Evolutionary conservation across 37 sponge, comb jelly and placozoan genomes (phyloP), one percentile per base, ranked within the genome.

Genomic region (Oscarella lobularis): DNA sequence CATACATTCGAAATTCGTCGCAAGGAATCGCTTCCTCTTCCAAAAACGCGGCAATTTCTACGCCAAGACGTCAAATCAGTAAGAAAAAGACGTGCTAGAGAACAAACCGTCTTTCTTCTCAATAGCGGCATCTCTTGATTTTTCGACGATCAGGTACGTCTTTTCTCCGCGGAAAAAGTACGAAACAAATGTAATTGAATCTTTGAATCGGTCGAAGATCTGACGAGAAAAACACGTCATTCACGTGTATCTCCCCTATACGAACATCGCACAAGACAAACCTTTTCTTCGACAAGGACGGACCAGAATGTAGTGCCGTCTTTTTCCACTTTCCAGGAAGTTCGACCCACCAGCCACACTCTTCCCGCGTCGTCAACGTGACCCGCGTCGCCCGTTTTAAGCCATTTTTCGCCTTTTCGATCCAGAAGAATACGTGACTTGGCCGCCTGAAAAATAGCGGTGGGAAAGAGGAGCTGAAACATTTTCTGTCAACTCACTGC

Each of bases 351-450:
- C 31, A 92, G 39, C 92, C 92, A 92, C 36, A 92, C 72, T 37
- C 81, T 73, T n/a, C 92, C 92, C 4, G 82, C 79, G n/a, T 80
- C n/a, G 65, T 92, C 92, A 76, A 92, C 75, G 78, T 83, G 87
- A n/a, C 88, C 92, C 77, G 81, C 88, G 81, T 92, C 92, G 77
- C 86, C 92, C 5, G 74, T 82, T 39, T 82, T 75, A 37, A 92
- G 39, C 92, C 92, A 92, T 74, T 81, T 38, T 3, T 3, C 75
- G 4, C 83, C 88, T 72, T 82, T 73, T 14, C 31, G 6, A 35
- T 68, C 71, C 6, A 30, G 6, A 5, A 68, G 31, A 14, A 68
- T 29, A 4, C 71, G 6, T 14, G 6, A 29, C 31, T 14, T 5
- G 6, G 71, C 35, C 31, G 31, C 71, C 71, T 68, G 31, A 14